Evolutionary conservation across 2,888 invertebrate genomes (phyloP), one percentile per base, ranked within the genome.

Genomic region (Pardosa pseudoannulata): DNA sequence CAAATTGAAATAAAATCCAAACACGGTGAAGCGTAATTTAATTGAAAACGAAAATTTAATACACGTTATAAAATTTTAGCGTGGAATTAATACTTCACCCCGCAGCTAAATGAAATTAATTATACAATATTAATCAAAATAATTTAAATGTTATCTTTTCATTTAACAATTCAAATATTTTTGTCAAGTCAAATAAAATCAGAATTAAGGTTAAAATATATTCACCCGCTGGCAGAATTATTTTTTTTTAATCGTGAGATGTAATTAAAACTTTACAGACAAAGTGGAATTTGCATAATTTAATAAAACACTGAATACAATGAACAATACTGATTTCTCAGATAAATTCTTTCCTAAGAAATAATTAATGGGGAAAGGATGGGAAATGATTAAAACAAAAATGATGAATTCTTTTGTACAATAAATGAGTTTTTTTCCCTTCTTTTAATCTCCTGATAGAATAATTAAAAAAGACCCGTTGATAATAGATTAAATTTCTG

Each of bases 231-330:
- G 16, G 41, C 16, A 13, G 1, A 2, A 16, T 13, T 46, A 16
- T 46, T 13, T 13, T 46, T 46, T 46, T 46, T 46, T 46, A 2
- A 16, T 13, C 11, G 6, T 36, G 36, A 11, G 16, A 46, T 46
- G 41, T 46, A 46, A 46, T 46, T 46, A 46, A 46, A 46, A 46
- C 41, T 46, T 46, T 46, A 46, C 16, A 46, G 41, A 46, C 41
- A 46, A 46, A 46, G 16, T 16, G 41, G 9, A 46, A 46, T 46
- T 46, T 46, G 41, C 41, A 46, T 46, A 46, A 46, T 46, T 46
- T 46, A 46, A 46, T 46, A 46, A 46, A 46, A 46, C 41, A 2
- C 41, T 13, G 41, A 46, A 46, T 46, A 16, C 41, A 46, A 16
- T 16, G 2, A 46, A 46, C 41, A 46, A 46, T 46, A 46, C 16